phyloP scores from a whole-genome alignment of 2,797 vertebrate genomes.

The Rhadinocentrus ornatus region DNA sequence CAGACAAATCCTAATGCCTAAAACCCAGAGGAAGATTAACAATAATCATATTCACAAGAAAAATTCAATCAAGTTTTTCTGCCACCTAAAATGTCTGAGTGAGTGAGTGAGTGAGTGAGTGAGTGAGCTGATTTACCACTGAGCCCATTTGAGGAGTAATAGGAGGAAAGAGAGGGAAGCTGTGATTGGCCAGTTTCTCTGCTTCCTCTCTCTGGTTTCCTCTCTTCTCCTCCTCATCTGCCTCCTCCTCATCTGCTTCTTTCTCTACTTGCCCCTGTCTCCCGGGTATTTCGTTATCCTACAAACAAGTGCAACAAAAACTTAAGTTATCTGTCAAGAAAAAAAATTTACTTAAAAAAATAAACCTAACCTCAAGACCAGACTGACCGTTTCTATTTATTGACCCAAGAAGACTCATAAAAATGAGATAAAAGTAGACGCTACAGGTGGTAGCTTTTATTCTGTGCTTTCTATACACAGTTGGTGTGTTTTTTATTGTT shows the following conservation, averaged over 20 bases:
- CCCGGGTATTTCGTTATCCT: slow-evolving; percentile 29
- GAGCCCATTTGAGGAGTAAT: slow-evolving; percentile 29
- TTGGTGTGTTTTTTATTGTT: no score
- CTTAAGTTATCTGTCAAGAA: not conserved
- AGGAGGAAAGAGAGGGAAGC: slow-evolving; percentile 40
- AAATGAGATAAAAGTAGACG: no score
- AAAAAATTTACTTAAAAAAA: not conserved
- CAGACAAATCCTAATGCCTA: no score
- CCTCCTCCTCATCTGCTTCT: slow-evolving; percentile 19
- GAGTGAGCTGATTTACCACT: no score
- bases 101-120: no score
- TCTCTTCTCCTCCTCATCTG: slow-evolving; percentile 7
- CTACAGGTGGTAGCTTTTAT: no score
- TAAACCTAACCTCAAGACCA: not conserved
- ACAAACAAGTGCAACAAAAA: not conserved
- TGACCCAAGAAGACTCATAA: no score
- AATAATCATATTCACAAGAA: not conserved
- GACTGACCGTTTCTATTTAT: not conserved
- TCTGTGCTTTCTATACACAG: no score
- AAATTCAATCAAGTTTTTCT: not conserved
- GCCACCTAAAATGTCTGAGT: not conserved
- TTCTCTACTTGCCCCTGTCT: slow-evolving; percentile 9
- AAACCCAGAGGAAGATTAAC: no score
- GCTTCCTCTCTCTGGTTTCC: slow-evolving; percentile 24
- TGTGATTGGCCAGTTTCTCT: slow-evolving; percentile 38